Evolutionary conservation across 1,140 invertebrate genomes (phyloP), one percentile per base, ranked within the genome.

Genomic region (Halyomorpha halys): DNA sequence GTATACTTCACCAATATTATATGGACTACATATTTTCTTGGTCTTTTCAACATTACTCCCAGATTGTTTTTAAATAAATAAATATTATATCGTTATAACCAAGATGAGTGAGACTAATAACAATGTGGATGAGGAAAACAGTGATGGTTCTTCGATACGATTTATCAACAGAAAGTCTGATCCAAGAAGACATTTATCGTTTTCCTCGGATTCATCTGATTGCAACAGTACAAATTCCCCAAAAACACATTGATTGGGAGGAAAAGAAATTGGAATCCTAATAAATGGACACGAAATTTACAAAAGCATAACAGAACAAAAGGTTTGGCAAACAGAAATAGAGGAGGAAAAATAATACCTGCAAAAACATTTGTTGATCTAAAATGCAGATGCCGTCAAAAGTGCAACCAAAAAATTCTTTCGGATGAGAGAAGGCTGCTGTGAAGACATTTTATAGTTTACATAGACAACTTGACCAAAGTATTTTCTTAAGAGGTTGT

Each of bases 391-490:
- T n/a, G n/a, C n/a, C n/a, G n/a, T n/a, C n/a, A 44, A 44, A 44
- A 44, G 44, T 44, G 44, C 44, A 44, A 44, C 44, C 44, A 44
- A 44, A 44, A 44, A 44, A 44, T 44, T 44, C 44, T 44, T 44
- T 44, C 8, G 16, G 16, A 44, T 44, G 44, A 44, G 44, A 44
- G 44, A 44, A 44, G 44, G 16, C 44, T 44, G 44, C 44, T 16
- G 16, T 44, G 44, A 44, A 44, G 44, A 16, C 44, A 44, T 44
- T 44, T 44, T 16, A 44, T 44, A 44, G 44, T 44, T 44, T 44
- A 44, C 44, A 44, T 44, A 44, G 44, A 11, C 8, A 44, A 44
- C 44, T 44, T 44, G 44, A 44, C 44, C 44, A n/a, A n/a, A n/a
- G n/a, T n/a, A n/a, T n/a, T n/a, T n/a, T n/a, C n/a, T n/a, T n/a